Evolutionary conservation across 2,797 vertebrate genomes (phyloP), one percentile per base, ranked within the genome.

Genomic region (Acipenser ruthenus): DNA sequence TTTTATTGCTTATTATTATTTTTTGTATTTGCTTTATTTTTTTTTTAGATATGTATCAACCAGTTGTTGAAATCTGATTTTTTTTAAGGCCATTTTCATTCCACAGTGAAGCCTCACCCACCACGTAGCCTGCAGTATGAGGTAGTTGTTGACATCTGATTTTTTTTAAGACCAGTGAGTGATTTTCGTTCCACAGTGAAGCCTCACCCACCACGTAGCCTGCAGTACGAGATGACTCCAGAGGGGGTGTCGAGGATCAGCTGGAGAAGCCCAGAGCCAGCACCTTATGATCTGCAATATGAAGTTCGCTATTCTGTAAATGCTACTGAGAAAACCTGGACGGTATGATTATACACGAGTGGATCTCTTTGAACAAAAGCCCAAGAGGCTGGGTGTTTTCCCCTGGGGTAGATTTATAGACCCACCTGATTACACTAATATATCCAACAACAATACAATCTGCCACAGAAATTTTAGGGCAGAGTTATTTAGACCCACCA

Each of bases 31-130:
- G 37, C 37, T 37, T 37, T 37, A 37, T 37, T 37, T 18, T 37
- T 37, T 37, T 5, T 37, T 37, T 37, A 37, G 37, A 37, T 37
- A 37, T 5, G 37, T 37, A 37, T 37, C 37, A 37, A 37, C 4
- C 37, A 37, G 37, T 37, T 18, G 18, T 18, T 37, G 37, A 37
- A 37, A 37, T 37, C 37, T 37, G 4, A 5, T 37, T 37, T 37
- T 4, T 37, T 37, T 37, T 4, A 37, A 37, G 37, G 37, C 37
- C 37, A 37, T 67, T 52, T 61, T 3, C n/a, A 13, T 65, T 37
- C 73, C 53, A 2, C 84, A 98, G 95, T 86, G 68, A 93, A 87
- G 73, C 92, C 92, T 47, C 80, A 86, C 65, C 84, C 92, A 70
- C 96, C 95, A 1, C 50, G 77, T 59, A 83, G 88, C 77, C 79